Base-by-base conservation (phyloP, 2,113 vertebrate species). In the Phylloscopus whistleri region DNA sequence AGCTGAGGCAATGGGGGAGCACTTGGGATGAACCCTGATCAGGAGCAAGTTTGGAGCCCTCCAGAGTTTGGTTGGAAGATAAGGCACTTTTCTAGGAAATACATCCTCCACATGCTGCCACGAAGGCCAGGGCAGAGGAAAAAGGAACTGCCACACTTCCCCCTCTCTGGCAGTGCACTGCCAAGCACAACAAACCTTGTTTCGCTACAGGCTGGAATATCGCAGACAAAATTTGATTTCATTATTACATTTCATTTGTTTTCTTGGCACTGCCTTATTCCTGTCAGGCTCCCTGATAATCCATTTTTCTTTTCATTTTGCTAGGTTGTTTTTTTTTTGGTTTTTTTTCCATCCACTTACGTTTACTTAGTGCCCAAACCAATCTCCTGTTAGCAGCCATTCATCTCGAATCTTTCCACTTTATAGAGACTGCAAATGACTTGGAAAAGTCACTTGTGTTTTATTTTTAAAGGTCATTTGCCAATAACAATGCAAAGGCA, bases 221-320 rank as follows among this genome's bases (percentile, higher is more conserved):
- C 89, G 53, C 82, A 92, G 90, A 73, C 84, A 90, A 92, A 91
- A 84, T 66, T 81, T 91, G 76, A 94, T 95, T 95, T 86, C 69
- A 81, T 97, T 94, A 97, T 95, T 93, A 86, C 89, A 93, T 96
- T 93, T 95, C 90, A 93, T 93, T 97, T 93, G 49, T 92, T 96
- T 95, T 90, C 93, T 96, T 96, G 95, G 95, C 95, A 77, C 72
- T 93, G 89, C 84, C 86, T 95, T 93, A 87, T 95, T 97, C 94
- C 95, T 96, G 93, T 97, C 94, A 96, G 90, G 72, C 93, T 93
- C 55, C 78, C 68, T 6, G 21, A 95, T 97, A 97, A 97, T 96
- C 96, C 94, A 96, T 95, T 97, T 97, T 96, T 94, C 86, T 94
- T 95, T 97, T 96, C 58, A 87, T 95, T 95, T 94, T 87, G 39